Evolutionary conservation across 2,888 invertebrate species (phyloP).

Genomic region (Azorinus chamasolen): DNA sequence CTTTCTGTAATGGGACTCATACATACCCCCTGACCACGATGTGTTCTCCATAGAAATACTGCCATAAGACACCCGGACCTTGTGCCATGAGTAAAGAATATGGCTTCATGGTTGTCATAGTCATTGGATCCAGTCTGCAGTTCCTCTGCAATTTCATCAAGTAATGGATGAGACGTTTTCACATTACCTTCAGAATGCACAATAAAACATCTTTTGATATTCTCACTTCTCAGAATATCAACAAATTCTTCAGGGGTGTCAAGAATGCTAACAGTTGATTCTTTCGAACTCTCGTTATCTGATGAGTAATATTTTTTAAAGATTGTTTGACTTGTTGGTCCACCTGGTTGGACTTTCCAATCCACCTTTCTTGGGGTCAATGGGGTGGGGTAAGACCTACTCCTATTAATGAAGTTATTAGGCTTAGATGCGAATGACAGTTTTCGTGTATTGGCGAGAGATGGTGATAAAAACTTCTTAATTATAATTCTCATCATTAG

Average conservation of each 20-base stretch:
- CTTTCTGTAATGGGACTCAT: no score
- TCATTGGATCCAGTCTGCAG: constrained; percentile 29
- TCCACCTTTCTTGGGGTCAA: no score
- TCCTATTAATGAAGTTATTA: no score
- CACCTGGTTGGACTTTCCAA: no score
- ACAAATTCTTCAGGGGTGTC: not conserved
- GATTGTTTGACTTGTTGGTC: no score
- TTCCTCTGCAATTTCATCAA: constrained; percentile 46
- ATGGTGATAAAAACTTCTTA: no score
- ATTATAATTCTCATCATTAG: no score
- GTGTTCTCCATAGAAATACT: constrained; percentile 77
- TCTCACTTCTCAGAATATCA: constrained; percentile 10
- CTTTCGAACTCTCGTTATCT: no score
- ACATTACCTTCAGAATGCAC: constrained; percentile 31
- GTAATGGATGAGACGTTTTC: constrained; percentile 48
- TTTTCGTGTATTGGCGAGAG: no score
- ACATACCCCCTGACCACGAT: constrained; percentile 77
- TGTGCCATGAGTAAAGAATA: constrained; percentile 71
- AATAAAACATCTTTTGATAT: constrained; percentile 50
- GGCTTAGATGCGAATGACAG: no score
- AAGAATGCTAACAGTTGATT: constrained; percentile 56
- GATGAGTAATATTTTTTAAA: no score
- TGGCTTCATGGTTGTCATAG: constrained; percentile 72
- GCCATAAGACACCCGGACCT: constrained; percentile 69
- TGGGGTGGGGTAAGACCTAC: no score